Evolutionary conservation across 37 sponge, comb jelly and placozoan species (phyloP), one percentile per base, ranked within the genome.

Genomic region (Geodia barretti): DNA sequence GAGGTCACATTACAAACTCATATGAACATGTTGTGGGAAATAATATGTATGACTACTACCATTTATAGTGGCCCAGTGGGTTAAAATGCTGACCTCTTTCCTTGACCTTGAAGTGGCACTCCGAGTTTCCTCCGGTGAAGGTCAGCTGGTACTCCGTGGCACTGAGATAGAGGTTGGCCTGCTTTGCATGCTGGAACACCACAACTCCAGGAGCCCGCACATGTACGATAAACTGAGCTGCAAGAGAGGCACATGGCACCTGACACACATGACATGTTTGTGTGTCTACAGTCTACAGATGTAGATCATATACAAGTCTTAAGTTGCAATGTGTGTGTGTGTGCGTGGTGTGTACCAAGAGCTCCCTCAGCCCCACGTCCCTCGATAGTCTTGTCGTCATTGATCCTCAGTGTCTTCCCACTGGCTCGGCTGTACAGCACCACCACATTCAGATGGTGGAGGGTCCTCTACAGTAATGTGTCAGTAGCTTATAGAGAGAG

Each of bases 191-290:
- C 61, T 42, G 61, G 4, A 75, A 21, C n/a, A 59, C 28, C 14
- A 75, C 76, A 4, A 75, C 59, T 4, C 76, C 76, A 32, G 59
- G 60, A 75, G 58, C 43, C 2, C 41, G 60, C 59, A 54, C 59
- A n/a, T 75, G 41, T 17, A 75, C 76, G 19, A 58, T 32, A n/a
- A 75, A 75, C 61, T 75, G 76, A 19, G 54, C 54, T 47, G n/a
- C n/a, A n/a, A n/a, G n/a, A n/a, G n/a, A n/a, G n/a, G n/a, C n/a
- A n/a, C n/a, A n/a, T n/a, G n/a, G n/a, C n/a, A n/a, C n/a, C n/a
- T n/a, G n/a, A n/a, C n/a, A n/a, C n/a, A 47, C 54, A 47, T 47
- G 54, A 17, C 7, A 47, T 14, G 14, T 7, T 47, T 7, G 14
- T 47, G 14, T 47, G 14, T 47, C 54, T 47, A 47, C n/a, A n/a